Evolutionary conservation across 2,888 invertebrate genomes (phyloP), one percentile per base, ranked within the genome.

Genomic region (Ectemnius lituratus): DNA sequence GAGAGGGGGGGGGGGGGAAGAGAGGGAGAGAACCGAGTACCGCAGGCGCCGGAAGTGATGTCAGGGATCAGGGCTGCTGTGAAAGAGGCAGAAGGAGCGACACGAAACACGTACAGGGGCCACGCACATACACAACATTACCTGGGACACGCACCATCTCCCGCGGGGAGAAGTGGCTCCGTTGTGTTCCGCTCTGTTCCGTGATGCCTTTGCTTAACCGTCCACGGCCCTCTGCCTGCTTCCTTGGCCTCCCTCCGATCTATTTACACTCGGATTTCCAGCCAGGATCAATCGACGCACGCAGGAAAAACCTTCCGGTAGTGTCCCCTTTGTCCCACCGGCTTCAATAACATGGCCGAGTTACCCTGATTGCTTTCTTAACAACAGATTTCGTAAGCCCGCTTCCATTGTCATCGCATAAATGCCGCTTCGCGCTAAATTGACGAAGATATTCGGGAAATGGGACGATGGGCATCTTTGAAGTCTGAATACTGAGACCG

Each of bases 31-130:
- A 69, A 76, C 73, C 75, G 73, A 70, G 67, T 73, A 68, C 70
- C 62, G 73, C 60, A 63, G 62, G 66, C 65, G 63, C 70, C 78
- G 83, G 82, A 82, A 81, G 77, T 83, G 82, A 82, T 79, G 82
- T 82, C 77, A 73, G 75, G 74, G 83, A 77, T 81, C 82, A 77
- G 62, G 56, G 60, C 71, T 71, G 72, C 23, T 23, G 63, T 70
- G 73, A 28, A 76, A 60, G 46, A 49, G 23, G 47, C 20, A 45
- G 79, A 75, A 73, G 74, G 74, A 67, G 70, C 67, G 77, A 52
- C 52, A 52, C 52, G 52, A 11, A 11, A 52, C 16, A 16, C 16
- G 62, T 70, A 70, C 62, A 69, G 23, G 23, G 23, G 60, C 67
- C 61, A 68, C 58, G 46, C 65, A 72, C 76, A 73, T 67, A 68